Evolutionary conservation across 2,113 vertebrate species (phyloP), one percentile per base, ranked within the genome.

Genomic region (Saccopteryx leptura): DNA sequence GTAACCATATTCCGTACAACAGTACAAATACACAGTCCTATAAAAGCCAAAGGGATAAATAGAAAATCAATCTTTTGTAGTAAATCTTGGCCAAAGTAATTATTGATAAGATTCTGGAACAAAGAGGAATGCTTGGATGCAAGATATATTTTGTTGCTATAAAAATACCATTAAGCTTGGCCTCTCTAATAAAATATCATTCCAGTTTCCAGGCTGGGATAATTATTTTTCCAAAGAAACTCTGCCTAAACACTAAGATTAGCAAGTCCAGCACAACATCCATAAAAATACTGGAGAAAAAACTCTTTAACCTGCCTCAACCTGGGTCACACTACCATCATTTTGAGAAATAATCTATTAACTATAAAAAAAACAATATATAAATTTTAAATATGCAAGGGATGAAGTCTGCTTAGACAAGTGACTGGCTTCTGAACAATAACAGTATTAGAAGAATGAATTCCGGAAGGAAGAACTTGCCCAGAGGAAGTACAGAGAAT

Each of bases 11-110:
- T 96, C 92, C 65, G 72, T 92, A 91, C 48, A 94, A 93, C 26
- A 95, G 21, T 89, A 76, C 76, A 96, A 96, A 96, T 92, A 95
- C 56, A 76, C 72, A 94, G 94, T 97, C 86, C 97, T 97, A 95
- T 81, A 90, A 96, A 97, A 81, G 66, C 61, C 86, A 95, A 91
- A 94, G 89, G 66, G 93, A 90, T 97, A 93, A 96, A 94, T 50
- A 94, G 46, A 94, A 95, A 97, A 92, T 95, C 48, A 28, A 63
- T 94, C 87, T 92, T 90, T 74, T 93, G 61, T 56, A 61, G n/a
- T 93, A 91, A 75, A 91, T 52, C 28, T 92, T 96, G 80, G 56
- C 50, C 48, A 84, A 93, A 94, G 94, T 92, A 96, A 84, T 72
- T 61, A 92, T 54, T 61, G 87, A 93, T 87, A 92, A 92, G 79